phyloP scores from a whole-genome alignment of 2,888 invertebrate genomes.

The Buathra laborator region DNA sequence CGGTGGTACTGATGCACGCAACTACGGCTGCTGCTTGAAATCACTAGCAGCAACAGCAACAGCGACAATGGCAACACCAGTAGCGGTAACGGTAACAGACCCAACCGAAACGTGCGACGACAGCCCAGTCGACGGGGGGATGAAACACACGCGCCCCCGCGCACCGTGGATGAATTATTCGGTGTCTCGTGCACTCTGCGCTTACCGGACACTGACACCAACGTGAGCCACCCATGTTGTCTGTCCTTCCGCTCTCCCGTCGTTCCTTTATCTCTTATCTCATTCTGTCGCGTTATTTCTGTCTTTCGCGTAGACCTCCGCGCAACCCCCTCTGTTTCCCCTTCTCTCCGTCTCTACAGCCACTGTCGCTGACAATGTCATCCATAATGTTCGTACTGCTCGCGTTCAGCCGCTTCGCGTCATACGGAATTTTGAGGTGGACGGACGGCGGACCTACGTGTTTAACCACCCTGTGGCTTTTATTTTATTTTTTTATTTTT shows the following conservation, averaged over 20 bases:
- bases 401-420: conserved; percentile 46
- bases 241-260: conserved; percentile 17
- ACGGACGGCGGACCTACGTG: conserved; percentile 15
- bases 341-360: conserved; percentile 58
- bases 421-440: conserved; percentile 59
- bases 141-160: conserved; percentile 38
- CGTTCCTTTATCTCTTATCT: conserved; percentile 40
- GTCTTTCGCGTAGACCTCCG: conserved; percentile 11
- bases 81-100: conserved; percentile 1
- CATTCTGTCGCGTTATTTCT: conserved; percentile 62
- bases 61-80: conserved; percentile 1
- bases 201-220: conserved; percentile 76
- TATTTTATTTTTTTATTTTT: neutral
- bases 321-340: conserved; percentile 54
- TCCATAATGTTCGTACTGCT: conserved; percentile 78
- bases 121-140: conserved; percentile 51
- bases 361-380: conserved; percentile 81
- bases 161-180: conserved; percentile 82
- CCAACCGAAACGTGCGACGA: conserved; percentile 34
- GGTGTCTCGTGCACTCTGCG: conserved; percentile 82
- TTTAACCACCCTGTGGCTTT: conserved; percentile 46
- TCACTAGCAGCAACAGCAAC: conserved; percentile 8
- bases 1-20: neutral
- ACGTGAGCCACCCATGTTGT: conserved; percentile 51
- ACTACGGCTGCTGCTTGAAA: neutral